Evolutionary conservation across 2,888 invertebrate species (phyloP).

Genomic region (Allacma fusca): DNA sequence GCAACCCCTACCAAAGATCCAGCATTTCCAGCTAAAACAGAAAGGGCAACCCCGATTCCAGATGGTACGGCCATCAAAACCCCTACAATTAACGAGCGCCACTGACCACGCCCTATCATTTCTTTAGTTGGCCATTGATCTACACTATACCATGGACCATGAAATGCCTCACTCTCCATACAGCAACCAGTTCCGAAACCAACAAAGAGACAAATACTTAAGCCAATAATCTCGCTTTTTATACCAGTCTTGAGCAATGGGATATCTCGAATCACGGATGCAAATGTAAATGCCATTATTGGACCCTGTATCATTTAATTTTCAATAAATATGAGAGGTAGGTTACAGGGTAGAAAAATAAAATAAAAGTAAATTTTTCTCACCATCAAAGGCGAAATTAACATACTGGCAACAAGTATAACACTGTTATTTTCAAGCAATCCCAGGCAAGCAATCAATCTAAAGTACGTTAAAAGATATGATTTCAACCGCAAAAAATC

Average conservation of each 20-base stretch:
- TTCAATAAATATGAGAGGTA: slow-evolving; percentile 14
- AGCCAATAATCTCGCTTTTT: slow-evolving; percentile 73
- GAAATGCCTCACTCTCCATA: slow-evolving; percentile 45
- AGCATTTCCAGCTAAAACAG: slow-evolving; percentile 79
- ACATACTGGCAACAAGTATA: slow-evolving; percentile 77
- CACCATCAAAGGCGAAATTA: slow-evolving; percentile 77
- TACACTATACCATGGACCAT: slow-evolving; percentile 69
- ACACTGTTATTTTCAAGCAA: slow-evolving; percentile 78
- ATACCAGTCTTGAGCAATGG: slow-evolving; percentile 73
- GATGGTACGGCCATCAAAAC: slow-evolving; percentile 74
- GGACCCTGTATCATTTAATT: slow-evolving; percentile 70
- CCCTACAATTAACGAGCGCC: slow-evolving; percentile 48
- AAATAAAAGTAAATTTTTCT: neutral
- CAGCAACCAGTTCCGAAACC: slow-evolving; percentile 73
- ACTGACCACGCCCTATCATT: slow-evolving; percentile 70
- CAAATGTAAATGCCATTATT: slow-evolving; percentile 79
- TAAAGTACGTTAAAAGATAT: slow-evolving; percentile 65
- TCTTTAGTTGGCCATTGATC: slow-evolving; percentile 73
- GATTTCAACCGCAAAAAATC: no score
- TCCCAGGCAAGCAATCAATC: slow-evolving; percentile 78
- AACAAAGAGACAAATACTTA: slow-evolving; percentile 72
- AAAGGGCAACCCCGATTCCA: slow-evolving; percentile 79
- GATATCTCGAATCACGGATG: slow-evolving; percentile 74
- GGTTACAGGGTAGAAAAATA: neutral
- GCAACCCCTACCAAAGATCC: slow-evolving; percentile 83